Base-by-base conservation (phyloP, 2,113 vertebrate genomes). In the Ageneiosus marmoratus region DNA sequence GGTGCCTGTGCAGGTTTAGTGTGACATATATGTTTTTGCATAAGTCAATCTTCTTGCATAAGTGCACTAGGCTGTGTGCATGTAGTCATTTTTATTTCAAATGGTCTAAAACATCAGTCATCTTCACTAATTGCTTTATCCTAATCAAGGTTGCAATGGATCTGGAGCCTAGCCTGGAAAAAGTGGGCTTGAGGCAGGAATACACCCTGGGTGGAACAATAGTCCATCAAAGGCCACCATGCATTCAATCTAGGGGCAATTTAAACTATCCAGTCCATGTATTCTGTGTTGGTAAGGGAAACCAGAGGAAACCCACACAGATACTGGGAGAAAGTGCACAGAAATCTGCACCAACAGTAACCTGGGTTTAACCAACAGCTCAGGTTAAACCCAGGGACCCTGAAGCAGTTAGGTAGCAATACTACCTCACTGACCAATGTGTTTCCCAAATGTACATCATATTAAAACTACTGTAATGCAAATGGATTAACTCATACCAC, bases 1-100 rank as follows among this genome's bases (percentile, higher is more conserved):
- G 37, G 20, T 62, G 37, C 41, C 56, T 83, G 75, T 76, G 60
- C 77, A 44, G 46, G 8, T 77, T 83, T 83, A 83, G 75, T 32
- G 29, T 63, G 73, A 73, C 58, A 63, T 78, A 5, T 7, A 29
- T 22, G 22, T 70, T 10, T 56, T 3, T 56, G 20, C 46, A 56
- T 46, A 37, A 46, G 37, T 48, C 6, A 34, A 62, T 6, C 5
- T 34, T 53, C 9, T 76, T 80, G 27, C 6, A 53, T 15, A 48
- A n/a, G 18, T 16, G 20, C 12, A 41, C 1, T 5, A 18, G 9
- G 29, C 15, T 46, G 24, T 48, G 24, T 77, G 73, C 20, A 22
- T 62, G 8, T 29, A 15, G 15, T 65, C 13, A 65, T 67, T 67
- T 37, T 67, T 34, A 34, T 67, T 67, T 20, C 0, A 37, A 67